phyloP scores from a whole-genome alignment of 2,113 vertebrate species.

The Tupaia tana region DNA sequence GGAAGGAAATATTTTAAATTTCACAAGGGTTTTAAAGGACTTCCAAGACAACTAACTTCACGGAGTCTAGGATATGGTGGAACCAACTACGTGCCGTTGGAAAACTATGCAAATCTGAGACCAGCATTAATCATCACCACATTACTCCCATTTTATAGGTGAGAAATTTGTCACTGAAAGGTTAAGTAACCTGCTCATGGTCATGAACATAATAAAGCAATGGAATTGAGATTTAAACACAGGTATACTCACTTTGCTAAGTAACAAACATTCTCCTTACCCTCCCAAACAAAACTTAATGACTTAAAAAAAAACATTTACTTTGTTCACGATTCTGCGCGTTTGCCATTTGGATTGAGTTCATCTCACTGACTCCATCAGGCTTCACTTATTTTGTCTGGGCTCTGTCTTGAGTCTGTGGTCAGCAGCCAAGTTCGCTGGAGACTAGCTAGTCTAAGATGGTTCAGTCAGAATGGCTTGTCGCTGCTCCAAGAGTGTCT shows the following conservation, averaged over 20 bases:
- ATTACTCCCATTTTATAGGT: neutral
- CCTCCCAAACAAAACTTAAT: neutral
- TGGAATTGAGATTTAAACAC: neutral
- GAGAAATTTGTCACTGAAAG: neutral
- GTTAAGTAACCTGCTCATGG: neutral
- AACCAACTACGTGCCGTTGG: too few relatives aligned
- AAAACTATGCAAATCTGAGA: neutral
- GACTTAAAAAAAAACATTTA: neutral
- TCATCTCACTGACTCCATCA: neutral
- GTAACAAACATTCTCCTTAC: neutral
- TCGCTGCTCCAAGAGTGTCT: neutral
- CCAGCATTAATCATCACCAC: neutral
- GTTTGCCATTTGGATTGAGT: neutral
- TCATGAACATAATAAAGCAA: neutral
- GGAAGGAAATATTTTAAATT: neutral
- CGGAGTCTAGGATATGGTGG: neutral
- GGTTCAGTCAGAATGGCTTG: neutral
- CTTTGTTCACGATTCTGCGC: neutral
- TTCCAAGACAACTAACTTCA: neutral
- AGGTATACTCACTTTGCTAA: neutral
- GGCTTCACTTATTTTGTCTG: neutral
- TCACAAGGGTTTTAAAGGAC: neutral
- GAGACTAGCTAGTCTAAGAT: too few relatives aligned
- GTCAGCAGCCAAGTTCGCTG: neutral
- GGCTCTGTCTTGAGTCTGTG: rapidly evolving